phyloP scores from a whole-genome alignment of 2,888 invertebrate genomes.

The Mayetiola destructor region DNA sequence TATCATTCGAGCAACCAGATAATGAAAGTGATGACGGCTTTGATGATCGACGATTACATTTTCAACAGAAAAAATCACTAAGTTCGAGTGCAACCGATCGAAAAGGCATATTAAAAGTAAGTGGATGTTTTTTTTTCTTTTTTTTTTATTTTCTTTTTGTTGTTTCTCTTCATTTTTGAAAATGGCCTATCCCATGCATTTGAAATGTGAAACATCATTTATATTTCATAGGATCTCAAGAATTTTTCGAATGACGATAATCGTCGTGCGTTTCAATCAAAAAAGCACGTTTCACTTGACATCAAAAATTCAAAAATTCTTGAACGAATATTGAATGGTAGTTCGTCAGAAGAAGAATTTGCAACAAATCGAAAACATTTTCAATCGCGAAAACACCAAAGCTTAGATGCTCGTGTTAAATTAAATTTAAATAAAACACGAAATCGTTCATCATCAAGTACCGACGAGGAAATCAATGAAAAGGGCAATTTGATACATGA shows the following conservation, averaged over 20 bases:
- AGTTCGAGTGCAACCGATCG: conserved; percentile 29
- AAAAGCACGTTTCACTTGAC: conserved; percentile 35
- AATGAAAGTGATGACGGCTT: conserved; percentile 32
- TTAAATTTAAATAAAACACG: conserved; percentile 32
- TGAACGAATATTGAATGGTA: conserved; percentile 33
- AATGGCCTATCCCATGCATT: too few species aligned
- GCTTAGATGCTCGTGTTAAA: conserved; percentile 34
- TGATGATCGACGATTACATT: conserved; percentile 32
- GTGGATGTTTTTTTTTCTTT: neutral
- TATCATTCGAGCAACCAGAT: conserved; percentile 28
- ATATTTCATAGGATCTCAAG: conserved; percentile 26
- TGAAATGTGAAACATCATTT: neutral
- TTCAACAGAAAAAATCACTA: conserved; percentile 34
- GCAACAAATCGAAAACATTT: conserved; percentile 33
- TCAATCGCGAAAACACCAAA: conserved; percentile 35
- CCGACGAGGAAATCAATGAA: conserved; percentile 31
- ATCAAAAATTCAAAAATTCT: conserved; percentile 32
- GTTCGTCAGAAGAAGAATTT: conserved; percentile 33
- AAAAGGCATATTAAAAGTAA: conserved; percentile 33
- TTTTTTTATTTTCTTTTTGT: neutral
- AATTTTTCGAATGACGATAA: conserved; percentile 31
- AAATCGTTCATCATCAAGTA: conserved; percentile 31
- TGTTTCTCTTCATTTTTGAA: neutral
- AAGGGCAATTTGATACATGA: conserved; percentile 31
- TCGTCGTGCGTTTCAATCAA: conserved; percentile 33